These are phyloP conservation scores for Trichosurus vulpecula DNA, from an alignment of 2,797 vertebrate species.

Conservation along the genomic window DNA sequence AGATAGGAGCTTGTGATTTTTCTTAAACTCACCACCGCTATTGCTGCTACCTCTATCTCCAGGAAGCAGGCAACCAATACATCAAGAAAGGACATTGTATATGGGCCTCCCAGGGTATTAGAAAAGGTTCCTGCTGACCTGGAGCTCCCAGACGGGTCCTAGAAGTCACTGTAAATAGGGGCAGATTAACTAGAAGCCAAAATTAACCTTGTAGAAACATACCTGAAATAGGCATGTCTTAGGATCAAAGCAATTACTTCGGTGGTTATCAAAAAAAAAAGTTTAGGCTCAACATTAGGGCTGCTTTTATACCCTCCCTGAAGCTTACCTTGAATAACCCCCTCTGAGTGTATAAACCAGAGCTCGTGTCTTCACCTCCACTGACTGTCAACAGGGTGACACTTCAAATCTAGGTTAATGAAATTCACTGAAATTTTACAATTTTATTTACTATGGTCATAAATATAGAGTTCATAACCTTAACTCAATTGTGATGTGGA, in stretches of 20 bases:
- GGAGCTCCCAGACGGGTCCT: not conserved
- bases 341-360: fast-evolving
- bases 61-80: not conserved
- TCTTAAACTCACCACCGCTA: not conserved
- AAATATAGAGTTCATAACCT: slow-evolving; percentile 7
- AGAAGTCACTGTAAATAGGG: not conserved
- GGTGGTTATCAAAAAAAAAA: slow-evolving; percentile 34
- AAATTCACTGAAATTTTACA: slow-evolving; percentile 36
- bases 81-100: not conserved
- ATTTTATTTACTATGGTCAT: not conserved
- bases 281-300: not conserved
- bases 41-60: not conserved
- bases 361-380: not conserved
- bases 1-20: not conserved
- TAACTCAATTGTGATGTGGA: not conserved
- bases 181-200: not conserved
- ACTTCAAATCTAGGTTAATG: not conserved
- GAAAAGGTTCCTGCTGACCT: not conserved
- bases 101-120: not conserved
- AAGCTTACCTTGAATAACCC: not conserved
- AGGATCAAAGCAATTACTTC: not conserved
- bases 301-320: not conserved
- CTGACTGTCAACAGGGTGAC: not conserved
- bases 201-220: not conserved
- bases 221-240: not conserved